Evolutionary conservation across 1,140 invertebrate genomes (phyloP), one percentile per base, ranked within the genome.

Genomic region (Pollicipes pollicipes): DNA sequence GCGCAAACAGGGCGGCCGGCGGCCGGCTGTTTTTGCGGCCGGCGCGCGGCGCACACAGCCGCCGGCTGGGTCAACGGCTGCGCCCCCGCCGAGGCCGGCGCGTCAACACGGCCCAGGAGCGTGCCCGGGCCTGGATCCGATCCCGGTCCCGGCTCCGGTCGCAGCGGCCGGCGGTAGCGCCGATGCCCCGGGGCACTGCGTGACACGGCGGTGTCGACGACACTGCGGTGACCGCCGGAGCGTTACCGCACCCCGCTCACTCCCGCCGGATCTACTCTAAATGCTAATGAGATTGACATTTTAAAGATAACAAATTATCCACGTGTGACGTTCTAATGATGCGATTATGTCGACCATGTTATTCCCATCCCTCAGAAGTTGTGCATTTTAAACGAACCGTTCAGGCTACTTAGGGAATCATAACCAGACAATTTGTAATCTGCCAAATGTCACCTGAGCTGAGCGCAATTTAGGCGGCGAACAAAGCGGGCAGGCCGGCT

Each of bases 231-330:
- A n/a, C 45, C 10, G 45, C 45, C 13, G 45, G 17, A 10, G 10
- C 45, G 13, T 58, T 21, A 24, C 45, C 45, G 2, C 45, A 21
- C 45, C 2, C 10, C 10, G 17, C 45, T 24, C 45, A 21, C 45
- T 10, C 45, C 17, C 45, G 13, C 45, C 32, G 32, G 24, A 24
- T 21, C 45, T 58, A 58, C 45, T 58, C 45, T 58, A 58, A 21
- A 58, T 58, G 45, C 45, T 58, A 58, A 58, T 58, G 45, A 58
- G 45, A 58, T 58, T 58, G 45, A 58, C 45, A 58, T 58, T 58
- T 58, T 58, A 58, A 58, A 58, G 45, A 58, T 58, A 58, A 58
- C 45, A 58, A 58, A 58, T 58, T 58, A 21, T 21, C 45, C 45
- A 58, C 45, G 45, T 58, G 45, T 58, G 45, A 58, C 45, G 24